These are phyloP conservation scores for Chalcosyrphus nemorum DNA, from an alignment of 2,888 invertebrate species.

Conservation along the genomic window DNA sequence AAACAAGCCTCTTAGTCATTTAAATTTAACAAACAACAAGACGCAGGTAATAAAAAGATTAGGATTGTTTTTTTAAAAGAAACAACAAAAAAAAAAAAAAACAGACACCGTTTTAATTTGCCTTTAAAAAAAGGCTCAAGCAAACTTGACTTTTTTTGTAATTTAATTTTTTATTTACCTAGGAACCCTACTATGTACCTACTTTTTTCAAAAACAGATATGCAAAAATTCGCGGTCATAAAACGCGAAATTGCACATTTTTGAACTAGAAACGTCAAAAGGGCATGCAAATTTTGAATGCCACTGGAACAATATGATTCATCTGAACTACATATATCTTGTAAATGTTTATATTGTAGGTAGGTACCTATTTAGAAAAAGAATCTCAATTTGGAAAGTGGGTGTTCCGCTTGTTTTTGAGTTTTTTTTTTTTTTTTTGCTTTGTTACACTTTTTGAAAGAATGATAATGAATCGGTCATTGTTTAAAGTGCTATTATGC, in stretches of 20 bases:
- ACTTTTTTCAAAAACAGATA: neutral
- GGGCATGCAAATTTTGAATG: constrained; percentile 4
- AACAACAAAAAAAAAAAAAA: neutral
- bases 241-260: neutral
- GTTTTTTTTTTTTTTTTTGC: neutral
- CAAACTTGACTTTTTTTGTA: constrained; percentile 28
- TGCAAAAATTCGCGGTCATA: neutral
- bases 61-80: neutral
- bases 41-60: neutral
- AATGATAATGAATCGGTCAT: constrained; percentile 31
- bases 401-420: constrained; percentile 31
- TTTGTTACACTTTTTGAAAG: constrained; percentile 14
- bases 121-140: neutral
- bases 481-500: constrained; percentile 5
- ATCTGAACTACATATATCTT: neutral
- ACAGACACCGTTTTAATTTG: too few relatives aligned
- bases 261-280: neutral
- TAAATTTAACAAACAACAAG: constrained; percentile 3
- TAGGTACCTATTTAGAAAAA: neutral
- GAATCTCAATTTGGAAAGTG: constrained; percentile 37
- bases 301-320: neutral
- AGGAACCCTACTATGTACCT: neutral
- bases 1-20: neutral
- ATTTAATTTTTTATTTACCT: constrained; percentile 21
- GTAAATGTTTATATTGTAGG: neutral